Conservation (phyloP, 2,113 vertebrate genomes). For the Steatornis caripensis region DNA sequence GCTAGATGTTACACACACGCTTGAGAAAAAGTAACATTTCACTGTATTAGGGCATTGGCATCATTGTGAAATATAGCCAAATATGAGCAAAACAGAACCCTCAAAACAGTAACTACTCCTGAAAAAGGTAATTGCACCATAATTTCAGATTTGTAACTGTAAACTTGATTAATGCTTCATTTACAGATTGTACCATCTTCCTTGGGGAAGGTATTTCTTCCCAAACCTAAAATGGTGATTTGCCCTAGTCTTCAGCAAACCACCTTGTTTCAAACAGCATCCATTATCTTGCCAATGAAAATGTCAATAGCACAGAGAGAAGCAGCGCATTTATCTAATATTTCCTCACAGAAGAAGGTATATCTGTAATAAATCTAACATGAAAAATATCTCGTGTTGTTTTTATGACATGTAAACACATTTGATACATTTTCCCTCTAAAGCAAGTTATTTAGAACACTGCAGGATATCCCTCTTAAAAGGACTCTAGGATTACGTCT, state of each 20-base stretch:
- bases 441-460: conserved; percentile 1
- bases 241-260: background rate
- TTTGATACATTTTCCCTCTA: conserved; percentile 12
- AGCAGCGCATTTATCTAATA: background rate
- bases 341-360: background rate
- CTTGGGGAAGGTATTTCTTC: background rate
- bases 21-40: background rate
- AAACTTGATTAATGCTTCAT: conserved; percentile 18
- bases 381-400: background rate
- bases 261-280: conserved; percentile 12
- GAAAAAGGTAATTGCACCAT: background rate
- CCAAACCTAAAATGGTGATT: background rate
- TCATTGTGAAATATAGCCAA: background rate
- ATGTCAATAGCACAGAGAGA: conserved; percentile 1
- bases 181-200: background rate
- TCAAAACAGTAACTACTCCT: background rate
- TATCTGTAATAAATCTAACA: conserved; percentile 11
- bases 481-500: background rate
- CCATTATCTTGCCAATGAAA: conserved; percentile 24
- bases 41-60: background rate
- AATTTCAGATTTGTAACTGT: background rate
- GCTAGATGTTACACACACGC: background rate
- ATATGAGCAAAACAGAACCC: background rate
- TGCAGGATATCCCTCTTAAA: background rate
- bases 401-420: conserved; percentile 18